These are phyloP conservation scores for Hippocampus mohnikei DNA, from an alignment of 2,113 vertebrate genomes.

Conservation along the genomic window DNA sequence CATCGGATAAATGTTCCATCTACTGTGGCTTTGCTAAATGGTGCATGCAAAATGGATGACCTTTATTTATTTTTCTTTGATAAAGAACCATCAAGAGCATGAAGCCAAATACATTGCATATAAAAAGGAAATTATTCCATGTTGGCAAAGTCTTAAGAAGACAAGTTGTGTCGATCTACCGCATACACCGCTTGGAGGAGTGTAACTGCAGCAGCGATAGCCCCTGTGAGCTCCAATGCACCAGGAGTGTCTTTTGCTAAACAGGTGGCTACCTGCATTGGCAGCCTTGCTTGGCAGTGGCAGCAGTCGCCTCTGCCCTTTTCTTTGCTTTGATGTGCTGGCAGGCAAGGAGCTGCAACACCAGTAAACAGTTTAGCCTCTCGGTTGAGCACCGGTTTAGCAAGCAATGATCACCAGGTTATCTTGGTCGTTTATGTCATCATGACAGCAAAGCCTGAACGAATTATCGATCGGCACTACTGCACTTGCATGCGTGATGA, in stretches of 20 bases:
- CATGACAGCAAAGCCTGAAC: conserved; percentile 28
- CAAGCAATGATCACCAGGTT: conserved; percentile 4
- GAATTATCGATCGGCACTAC: conserved; percentile 34
- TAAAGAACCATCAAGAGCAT: background rate
- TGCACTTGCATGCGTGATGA: conserved; percentile 18
- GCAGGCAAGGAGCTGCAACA: conserved; percentile 30
- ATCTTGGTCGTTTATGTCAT: conserved; percentile 9
- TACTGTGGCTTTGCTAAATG: too few relatives aligned
- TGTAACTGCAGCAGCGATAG: background rate
- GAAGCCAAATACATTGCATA: background rate
- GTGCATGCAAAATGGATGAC: too few relatives aligned
- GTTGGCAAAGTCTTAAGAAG: background rate
- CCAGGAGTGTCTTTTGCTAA: conserved; percentile 38
- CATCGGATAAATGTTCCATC: too few relatives aligned
- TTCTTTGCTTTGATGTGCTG: conserved; percentile 52
- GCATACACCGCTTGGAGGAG: conserved; percentile 10
- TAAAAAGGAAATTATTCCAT: background rate
- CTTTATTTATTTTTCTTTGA: too few relatives aligned
- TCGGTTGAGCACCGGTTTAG: conserved; percentile 16
- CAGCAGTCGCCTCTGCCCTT: conserved; percentile 43
- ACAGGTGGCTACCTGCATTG: conserved; percentile 54
- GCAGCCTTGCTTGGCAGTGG: conserved; percentile 40
- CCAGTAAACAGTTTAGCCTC: conserved; percentile 24
- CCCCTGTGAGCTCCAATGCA: conserved; percentile 32
- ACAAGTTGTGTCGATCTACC: background rate